Evolutionary conservation across 2,113 vertebrate species (phyloP).

Genomic region (Suncus etruscus): DNA sequence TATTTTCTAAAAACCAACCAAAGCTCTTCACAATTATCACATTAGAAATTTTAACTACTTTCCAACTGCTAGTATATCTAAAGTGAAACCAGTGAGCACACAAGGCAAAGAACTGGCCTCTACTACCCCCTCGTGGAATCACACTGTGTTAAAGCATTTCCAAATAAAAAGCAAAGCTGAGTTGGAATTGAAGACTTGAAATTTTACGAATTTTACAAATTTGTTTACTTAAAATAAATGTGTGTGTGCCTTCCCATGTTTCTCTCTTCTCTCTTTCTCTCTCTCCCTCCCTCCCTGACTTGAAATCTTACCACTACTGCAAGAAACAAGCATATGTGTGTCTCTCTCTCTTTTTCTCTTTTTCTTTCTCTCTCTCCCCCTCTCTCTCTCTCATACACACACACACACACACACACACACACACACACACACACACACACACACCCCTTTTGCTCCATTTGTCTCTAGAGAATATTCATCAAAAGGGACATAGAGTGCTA

Average conservation of each 20-base stretch:
- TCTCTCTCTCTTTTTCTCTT: no score
- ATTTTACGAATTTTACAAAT: background rate
- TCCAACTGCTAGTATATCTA: background rate
- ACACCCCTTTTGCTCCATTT: background rate
- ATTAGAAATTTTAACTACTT: slow-evolving; percentile 59
- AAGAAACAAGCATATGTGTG: no score
- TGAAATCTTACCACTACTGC: no score
- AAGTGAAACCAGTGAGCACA: background rate
- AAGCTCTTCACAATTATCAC: slow-evolving; percentile 54
- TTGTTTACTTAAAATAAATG: background rate
- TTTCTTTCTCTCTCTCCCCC: no score
- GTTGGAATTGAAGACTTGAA: background rate
- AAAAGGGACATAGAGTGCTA: background rate
- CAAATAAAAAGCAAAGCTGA: background rate
- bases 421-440: background rate
- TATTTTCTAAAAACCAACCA: slow-evolving; percentile 57
- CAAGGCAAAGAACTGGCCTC: slow-evolving; percentile 68
- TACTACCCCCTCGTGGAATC: slow-evolving; percentile 87
- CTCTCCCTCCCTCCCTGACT: no score
- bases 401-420: background rate
- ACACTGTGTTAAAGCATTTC: slow-evolving; percentile 54
- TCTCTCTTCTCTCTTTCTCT: no score
- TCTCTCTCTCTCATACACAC: no score
- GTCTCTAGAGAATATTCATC: slow-evolving; percentile 39
- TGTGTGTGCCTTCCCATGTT: background rate